phyloP scores from a whole-genome alignment of 2,797 vertebrate genomes.

The Bovichtus variegatus region DNA sequence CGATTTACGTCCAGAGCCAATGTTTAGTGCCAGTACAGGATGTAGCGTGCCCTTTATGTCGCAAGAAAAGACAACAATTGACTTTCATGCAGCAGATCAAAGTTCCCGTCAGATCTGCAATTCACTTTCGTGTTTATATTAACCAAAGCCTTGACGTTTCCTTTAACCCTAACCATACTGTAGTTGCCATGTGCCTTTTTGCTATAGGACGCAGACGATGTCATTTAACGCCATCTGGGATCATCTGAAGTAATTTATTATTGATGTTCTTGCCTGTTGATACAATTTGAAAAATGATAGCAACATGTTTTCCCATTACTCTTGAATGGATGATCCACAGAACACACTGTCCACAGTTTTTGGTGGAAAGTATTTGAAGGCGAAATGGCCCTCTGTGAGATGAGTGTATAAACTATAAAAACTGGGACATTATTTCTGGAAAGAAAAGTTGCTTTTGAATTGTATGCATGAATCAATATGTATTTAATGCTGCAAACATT shows the following conservation, averaged over 20 bases:
- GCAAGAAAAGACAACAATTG: not conserved
- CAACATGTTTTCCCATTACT: not conserved
- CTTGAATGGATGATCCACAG: not conserved
- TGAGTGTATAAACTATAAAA: not conserved
- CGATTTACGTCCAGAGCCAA: not conserved
- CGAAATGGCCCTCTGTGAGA: not conserved
- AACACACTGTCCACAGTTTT: not conserved
- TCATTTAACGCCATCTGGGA: not conserved
- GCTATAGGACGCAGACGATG: not conserved
- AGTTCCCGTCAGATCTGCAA: not conserved
- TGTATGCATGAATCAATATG: not conserved
- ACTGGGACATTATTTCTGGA: not conserved
- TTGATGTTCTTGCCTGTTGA: not conserved
- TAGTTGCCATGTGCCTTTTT: not conserved
- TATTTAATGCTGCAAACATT: not conserved
- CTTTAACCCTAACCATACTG: not conserved
- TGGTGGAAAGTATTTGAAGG: not conserved
- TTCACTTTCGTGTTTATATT: not conserved
- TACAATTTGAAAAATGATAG: not conserved
- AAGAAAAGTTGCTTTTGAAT: conserved; percentile 6
- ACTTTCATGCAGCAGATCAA: not conserved
- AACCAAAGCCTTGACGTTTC: not conserved
- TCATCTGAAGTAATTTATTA: not conserved
- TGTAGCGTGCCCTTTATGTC: not conserved
- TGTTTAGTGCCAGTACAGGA: not conserved